These are phyloP conservation scores for Phataginus tetradactyla DNA, from an alignment of 2,797 vertebrate species.

Conservation along the genomic window DNA sequence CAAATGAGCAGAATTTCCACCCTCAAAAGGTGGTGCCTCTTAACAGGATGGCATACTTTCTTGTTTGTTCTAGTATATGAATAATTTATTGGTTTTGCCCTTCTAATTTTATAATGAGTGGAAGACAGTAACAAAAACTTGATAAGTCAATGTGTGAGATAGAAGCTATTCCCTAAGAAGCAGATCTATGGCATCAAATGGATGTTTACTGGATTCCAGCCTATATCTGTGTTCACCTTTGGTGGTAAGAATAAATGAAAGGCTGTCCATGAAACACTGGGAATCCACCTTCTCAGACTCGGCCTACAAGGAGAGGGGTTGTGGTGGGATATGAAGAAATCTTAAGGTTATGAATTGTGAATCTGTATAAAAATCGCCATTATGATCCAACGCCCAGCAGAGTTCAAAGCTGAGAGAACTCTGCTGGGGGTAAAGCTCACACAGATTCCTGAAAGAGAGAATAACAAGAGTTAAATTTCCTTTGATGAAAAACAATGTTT, in stretches of 20 bases:
- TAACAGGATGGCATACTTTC: not conserved
- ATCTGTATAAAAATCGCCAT: not conserved
- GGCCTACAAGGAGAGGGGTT: not conserved
- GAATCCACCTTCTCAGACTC: not conserved
- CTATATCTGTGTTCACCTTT: not conserved
- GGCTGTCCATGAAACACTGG: not conserved
- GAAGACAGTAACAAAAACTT: not conserved
- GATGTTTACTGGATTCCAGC: not conserved
- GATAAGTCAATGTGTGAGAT: not conserved
- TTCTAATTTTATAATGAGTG: constrained; percentile 19
- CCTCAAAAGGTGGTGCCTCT: not conserved
- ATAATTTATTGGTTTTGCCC: not conserved
- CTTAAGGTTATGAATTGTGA: not conserved
- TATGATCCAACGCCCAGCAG: not conserved
- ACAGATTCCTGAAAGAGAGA: not conserved
- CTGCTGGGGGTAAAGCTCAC: not conserved
- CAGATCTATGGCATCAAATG: not conserved
- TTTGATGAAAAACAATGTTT: not conserved
- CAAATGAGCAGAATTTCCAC: not conserved
- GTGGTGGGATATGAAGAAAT: not conserved
- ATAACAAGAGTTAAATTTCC: not conserved
- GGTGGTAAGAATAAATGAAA: constrained; percentile 15
- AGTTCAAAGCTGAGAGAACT: not conserved
- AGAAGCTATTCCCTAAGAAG: not conserved
- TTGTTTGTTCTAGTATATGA: not conserved